A percentile compares a stretch with the other conserved stretches of the same genome.
Conservation (phyloP, 30 jellyfish, hydroid and myxozoan species). For the Nemopilema nomurai region DNA sequence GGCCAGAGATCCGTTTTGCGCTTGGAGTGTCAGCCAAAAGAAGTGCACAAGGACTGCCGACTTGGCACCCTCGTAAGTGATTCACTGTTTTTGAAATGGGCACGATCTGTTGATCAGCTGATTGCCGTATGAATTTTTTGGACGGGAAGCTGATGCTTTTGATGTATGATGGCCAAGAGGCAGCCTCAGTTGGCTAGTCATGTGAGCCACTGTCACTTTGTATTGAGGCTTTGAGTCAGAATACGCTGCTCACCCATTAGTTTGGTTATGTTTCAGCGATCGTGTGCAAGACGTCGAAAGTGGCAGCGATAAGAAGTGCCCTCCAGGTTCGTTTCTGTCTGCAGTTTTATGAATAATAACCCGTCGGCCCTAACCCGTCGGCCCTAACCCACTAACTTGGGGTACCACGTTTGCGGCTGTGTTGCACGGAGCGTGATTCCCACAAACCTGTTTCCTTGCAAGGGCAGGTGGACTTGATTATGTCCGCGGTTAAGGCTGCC, state of each 20-base stretch:
- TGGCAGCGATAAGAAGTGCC: conserved; percentile 57
- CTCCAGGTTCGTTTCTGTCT: conserved; percentile 62
- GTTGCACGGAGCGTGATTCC: no score
- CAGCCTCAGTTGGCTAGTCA: neutral
- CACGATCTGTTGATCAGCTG: no score
- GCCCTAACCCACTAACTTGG: neutral
- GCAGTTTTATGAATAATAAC: neutral
- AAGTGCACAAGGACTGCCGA: conserved; percentile 53
- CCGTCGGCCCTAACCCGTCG: neutral
- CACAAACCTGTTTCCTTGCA: no score
- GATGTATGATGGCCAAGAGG: neutral
- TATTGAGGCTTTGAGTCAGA: no score
- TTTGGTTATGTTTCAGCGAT: conserved; percentile 46
- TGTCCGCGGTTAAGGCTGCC: neutral
- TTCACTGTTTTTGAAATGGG: no score
- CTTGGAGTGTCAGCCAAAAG: conserved; percentile 63
- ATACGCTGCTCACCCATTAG: no score
- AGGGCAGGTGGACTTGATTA: neutral
- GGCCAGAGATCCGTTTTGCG: conserved; percentile 72
- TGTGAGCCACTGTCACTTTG: neutral
- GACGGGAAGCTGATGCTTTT: neutral
- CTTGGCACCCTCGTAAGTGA: conserved; percentile 32
- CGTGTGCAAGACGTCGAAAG: conserved; percentile 48
- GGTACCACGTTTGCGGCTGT: no score
- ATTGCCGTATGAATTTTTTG: no score